phyloP scores from a whole-genome alignment of 2,888 invertebrate species.

The Poecilobothrus nobilitatus region DNA sequence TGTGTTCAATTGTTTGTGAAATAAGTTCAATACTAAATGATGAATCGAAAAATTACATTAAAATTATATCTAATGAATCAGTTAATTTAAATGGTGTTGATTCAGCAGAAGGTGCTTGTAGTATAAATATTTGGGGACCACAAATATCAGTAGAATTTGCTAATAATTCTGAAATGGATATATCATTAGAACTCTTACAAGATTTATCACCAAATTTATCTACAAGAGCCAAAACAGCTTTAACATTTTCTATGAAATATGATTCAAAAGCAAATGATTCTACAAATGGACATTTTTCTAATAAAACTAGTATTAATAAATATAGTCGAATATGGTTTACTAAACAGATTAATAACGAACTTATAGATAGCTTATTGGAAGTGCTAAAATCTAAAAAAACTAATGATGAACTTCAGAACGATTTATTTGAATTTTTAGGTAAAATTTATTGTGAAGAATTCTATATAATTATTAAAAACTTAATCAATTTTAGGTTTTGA shows the following conservation, averaged over 20 bases:
- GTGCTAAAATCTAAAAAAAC: conserved; percentile 54
- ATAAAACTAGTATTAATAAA: conserved; percentile 19
- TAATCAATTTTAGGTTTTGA: conserved; percentile 62
- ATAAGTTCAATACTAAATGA: conserved; percentile 47
- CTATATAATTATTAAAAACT: background rate
- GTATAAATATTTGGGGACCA: conserved; percentile 29
- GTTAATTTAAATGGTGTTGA: conserved; percentile 15
- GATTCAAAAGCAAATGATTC: conserved; percentile 26
- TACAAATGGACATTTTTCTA: background rate
- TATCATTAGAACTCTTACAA: conserved; percentile 16
- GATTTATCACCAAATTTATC: conserved; percentile 21
- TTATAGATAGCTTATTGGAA: conserved; percentile 51
- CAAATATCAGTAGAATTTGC: conserved; percentile 20
- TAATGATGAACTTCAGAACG: conserved; percentile 66
- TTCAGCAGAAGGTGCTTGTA: conserved; percentile 28
- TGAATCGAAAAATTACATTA: conserved; percentile 45
- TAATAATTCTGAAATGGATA: conserved; percentile 11
- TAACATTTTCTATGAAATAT: conserved; percentile 31
- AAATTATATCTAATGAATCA: conserved; percentile 31
- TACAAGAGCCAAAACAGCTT: conserved; percentile 28
- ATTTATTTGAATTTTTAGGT: conserved; percentile 67
- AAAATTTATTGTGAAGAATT: background rate
- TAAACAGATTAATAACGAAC: conserved; percentile 51
- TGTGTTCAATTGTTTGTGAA: conserved; percentile 51
- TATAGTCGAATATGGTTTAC: conserved; percentile 49